Percentiles rank a stretch among this genome's conserved stretches.
Conservation (phyloP, 2,797 vertebrate genomes). For the Muscicapa striata region DNA sequence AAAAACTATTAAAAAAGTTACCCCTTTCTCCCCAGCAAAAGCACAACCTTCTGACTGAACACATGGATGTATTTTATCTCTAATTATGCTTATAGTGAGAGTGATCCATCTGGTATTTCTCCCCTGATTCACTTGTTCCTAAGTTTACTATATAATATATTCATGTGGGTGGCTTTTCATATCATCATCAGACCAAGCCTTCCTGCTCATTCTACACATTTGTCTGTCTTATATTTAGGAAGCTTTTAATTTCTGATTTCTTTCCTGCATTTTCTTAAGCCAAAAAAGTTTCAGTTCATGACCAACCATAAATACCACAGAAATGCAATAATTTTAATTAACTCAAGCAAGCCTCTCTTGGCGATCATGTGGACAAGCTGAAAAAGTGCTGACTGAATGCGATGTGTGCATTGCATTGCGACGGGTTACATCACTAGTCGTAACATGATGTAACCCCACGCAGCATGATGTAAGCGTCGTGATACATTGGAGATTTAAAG, state of each 20-base stretch:
- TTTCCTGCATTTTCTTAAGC: not conserved
- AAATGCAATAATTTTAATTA: not conserved
- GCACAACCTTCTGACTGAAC: not conserved
- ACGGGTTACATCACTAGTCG: conserved; percentile 60
- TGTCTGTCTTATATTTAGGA: not conserved
- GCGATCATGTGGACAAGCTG: not conserved
- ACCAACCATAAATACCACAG: not conserved
- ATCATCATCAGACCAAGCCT: not conserved
- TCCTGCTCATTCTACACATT: not conserved
- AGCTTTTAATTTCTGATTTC: not conserved
- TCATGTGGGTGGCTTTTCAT: not conserved
- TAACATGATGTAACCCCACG: conserved; percentile 56
- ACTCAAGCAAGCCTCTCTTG: not conserved
- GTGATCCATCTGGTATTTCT: not conserved
- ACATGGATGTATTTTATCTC: not conserved
- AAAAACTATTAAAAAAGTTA: too few species aligned
- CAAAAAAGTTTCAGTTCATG: not conserved
- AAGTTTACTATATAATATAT: not conserved
- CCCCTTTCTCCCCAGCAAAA: fast-evolving
- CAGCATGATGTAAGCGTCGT: conserved; percentile 57
- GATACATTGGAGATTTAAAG: conserved; percentile 48
- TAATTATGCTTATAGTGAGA: not conserved
- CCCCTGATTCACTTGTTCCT: not conserved
- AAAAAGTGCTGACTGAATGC: not conserved
- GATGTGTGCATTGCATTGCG: conserved; percentile 67